Conservation (phyloP, 92 coral and sea anemone species). For the Palythoa grandiflora region DNA sequence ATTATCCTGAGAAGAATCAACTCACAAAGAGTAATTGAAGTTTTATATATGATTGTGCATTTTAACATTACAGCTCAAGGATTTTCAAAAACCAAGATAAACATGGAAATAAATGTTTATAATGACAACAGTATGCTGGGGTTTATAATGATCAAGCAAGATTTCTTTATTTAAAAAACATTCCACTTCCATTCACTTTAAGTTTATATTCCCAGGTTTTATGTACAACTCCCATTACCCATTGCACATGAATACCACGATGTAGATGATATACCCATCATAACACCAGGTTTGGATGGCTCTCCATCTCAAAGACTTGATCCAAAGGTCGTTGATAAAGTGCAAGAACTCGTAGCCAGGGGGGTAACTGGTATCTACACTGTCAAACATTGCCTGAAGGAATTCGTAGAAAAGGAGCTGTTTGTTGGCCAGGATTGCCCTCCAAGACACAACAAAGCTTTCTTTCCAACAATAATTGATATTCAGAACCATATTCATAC, state of each 20-base stretch:
- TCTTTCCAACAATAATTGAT: constrained; percentile 96
- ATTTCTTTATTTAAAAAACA: too few relatives aligned
- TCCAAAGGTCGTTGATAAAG: constrained; percentile 86
- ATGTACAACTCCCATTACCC: constrained; percentile 95
- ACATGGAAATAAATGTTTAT: too few relatives aligned
- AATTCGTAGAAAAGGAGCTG: constrained; percentile 92
- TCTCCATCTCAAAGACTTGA: constrained; percentile 87
- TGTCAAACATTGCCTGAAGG: constrained; percentile 95
- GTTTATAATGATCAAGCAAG: too few relatives aligned
- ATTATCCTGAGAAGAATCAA: too few relatives aligned
- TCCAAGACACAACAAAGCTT: constrained; percentile 95
- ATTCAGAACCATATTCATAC: constrained; percentile 96
- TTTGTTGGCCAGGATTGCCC: constrained; percentile 80
- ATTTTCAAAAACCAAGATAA: too few relatives aligned
- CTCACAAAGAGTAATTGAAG: too few relatives aligned
- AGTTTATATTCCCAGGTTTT: constrained; percentile 62
- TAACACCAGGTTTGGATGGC: constrained; percentile 65
- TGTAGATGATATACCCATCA: constrained; percentile 73
- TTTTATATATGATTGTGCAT: too few relatives aligned
- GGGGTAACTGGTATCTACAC: constrained; percentile 93
- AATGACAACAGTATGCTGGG: too few relatives aligned
- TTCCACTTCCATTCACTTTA: neutral
- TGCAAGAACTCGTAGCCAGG: constrained; percentile 95
- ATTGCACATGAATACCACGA: constrained; percentile 97
- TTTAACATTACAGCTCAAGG: too few relatives aligned